Percentiles rank a stretch among this genome's conserved stretches.
These are phyloP conservation scores for Lethrus apterus DNA, from an alignment of 1,140 invertebrate species.

Conservation along the genomic window DNA sequence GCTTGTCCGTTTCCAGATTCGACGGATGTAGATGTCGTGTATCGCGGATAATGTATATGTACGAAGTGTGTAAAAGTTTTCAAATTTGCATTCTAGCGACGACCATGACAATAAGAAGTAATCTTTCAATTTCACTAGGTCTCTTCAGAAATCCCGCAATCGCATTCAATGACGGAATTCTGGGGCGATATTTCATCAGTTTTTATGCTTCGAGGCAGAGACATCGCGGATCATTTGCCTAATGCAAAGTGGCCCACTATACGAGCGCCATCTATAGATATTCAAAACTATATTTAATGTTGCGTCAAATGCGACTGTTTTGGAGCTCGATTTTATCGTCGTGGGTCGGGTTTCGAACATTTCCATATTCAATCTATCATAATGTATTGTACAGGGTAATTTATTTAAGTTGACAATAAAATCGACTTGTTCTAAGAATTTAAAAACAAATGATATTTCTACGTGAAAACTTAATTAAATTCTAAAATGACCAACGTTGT, in stretches of 20 bases:
- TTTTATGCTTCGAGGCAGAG: slow-evolving; percentile 25
- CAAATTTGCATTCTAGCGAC: too few relatives aligned
- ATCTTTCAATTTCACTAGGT: slow-evolving; percentile 32
- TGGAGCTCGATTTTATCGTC: neutral
- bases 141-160: slow-evolving; percentile 29
- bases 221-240: slow-evolving; percentile 30
- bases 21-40: too few relatives aligned
- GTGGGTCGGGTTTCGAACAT: neutral
- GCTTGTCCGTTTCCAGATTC: too few relatives aligned
- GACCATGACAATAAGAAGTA: slow-evolving; percentile 30
- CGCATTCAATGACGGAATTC: slow-evolving; percentile 27
- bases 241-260: slow-evolving; percentile 30
- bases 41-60: too few relatives aligned
- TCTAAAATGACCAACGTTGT: too few relatives aligned
- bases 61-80: too few relatives aligned
- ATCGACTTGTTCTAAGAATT: too few relatives aligned
- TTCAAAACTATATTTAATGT: slow-evolving; percentile 34
- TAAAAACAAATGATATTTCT: too few relatives aligned
- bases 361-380: too few relatives aligned
- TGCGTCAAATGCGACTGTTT: slow-evolving; percentile 27
- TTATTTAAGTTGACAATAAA: too few relatives aligned
- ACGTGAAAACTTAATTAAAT: too few relatives aligned
- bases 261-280: slow-evolving; percentile 26
- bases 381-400: too few relatives aligned
- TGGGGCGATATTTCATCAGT: slow-evolving; percentile 26